Percentiles rank a stretch among this genome's conserved stretches.
Conservation (phyloP, 2,888 invertebrate genomes). For the Rapana venosa region DNA sequence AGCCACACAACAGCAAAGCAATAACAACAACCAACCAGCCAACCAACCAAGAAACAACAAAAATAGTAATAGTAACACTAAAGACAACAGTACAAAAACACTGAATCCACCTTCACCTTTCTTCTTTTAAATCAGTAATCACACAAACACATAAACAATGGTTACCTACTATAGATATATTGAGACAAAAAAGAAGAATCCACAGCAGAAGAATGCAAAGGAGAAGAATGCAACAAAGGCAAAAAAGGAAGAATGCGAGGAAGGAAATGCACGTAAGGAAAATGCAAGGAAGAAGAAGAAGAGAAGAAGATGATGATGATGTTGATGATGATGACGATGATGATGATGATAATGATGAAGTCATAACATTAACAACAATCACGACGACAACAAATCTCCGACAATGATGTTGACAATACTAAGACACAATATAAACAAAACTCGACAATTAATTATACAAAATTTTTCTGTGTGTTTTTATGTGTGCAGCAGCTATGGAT, state of each 20-base stretch:
- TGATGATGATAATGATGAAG: not conserved
- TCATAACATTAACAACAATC: not conserved
- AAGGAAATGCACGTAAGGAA: not conserved
- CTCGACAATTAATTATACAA: not conserved
- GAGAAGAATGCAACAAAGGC: not conserved
- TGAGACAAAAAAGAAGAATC: no score
- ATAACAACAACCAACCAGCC: no score
- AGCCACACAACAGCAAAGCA: no score
- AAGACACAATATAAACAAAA: not conserved
- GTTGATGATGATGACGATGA: not conserved
- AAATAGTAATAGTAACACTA: not conserved
- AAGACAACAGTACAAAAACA: not conserved
- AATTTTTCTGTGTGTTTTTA: not conserved
- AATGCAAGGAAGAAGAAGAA: not conserved
- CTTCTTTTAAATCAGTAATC: no score
- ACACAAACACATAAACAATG: no score
- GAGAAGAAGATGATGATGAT: not conserved
- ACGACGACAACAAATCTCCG: not conserved
- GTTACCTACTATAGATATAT: no score
- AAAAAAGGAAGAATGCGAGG: not conserved
- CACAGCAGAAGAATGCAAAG: not conserved
- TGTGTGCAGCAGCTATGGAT: not conserved
- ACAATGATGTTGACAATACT: not conserved
- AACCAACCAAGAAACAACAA: no score
- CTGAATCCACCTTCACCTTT: no score